Conservation (phyloP, 2,888 invertebrate species). For the Pammene aurita region DNA sequence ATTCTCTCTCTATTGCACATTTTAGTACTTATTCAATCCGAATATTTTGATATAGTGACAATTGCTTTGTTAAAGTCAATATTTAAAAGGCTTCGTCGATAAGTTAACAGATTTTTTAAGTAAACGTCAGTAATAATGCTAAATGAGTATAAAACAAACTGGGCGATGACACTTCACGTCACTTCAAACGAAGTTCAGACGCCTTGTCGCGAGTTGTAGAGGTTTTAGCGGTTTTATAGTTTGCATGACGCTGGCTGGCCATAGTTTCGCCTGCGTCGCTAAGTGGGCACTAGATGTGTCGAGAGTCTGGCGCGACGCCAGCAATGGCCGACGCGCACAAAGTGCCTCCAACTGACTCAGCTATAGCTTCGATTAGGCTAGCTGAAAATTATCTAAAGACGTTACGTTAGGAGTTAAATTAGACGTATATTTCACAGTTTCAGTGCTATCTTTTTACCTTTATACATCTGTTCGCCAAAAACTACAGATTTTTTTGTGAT, state of each 20-base stretch:
- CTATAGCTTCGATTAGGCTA: slow-evolving; percentile 47
- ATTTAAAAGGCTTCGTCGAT: too few relatives aligned
- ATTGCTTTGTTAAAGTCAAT: too few relatives aligned
- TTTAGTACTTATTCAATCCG: too few relatives aligned
- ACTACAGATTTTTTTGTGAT: too few relatives aligned
- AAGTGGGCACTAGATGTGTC: slow-evolving; percentile 66
- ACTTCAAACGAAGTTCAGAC: slow-evolving; percentile 35
- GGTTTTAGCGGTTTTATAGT: slow-evolving; percentile 48
- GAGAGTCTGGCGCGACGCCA: slow-evolving; percentile 67
- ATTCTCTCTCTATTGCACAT: too few relatives aligned
- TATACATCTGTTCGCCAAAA: too few relatives aligned
- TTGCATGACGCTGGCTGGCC: slow-evolving; percentile 50
- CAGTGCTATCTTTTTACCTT: neutral
- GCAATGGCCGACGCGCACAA: slow-evolving; percentile 33
- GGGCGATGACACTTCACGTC: neutral
- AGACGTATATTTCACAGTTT: neutral
- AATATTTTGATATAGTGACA: too few relatives aligned
- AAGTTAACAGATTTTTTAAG: too few relatives aligned
- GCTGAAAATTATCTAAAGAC: slow-evolving; percentile 21
- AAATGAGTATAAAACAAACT: neutral
- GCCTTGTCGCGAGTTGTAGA: slow-evolving; percentile 45
- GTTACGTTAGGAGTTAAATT: too few relatives aligned
- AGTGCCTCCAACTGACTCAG: slow-evolving; percentile 50
- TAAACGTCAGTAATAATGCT: too few relatives aligned
- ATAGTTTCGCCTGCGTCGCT: slow-evolving; percentile 49